Conservation (phyloP, 1,140 invertebrate species). For the Lepidurus apus region DNA sequence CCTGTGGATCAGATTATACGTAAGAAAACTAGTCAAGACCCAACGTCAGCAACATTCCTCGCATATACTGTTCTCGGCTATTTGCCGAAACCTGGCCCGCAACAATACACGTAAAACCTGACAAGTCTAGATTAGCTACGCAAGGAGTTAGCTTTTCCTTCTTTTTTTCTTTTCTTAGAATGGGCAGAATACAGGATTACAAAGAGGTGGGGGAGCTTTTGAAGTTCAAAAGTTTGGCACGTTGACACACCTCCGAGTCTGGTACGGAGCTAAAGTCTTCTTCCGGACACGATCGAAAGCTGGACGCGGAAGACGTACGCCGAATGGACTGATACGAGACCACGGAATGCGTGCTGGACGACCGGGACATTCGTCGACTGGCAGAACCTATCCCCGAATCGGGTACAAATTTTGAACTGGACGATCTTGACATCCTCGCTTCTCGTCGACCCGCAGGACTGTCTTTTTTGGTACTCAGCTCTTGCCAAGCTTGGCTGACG, state of each 20-base stretch:
- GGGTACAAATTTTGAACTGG: neutral
- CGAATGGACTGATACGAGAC: neutral
- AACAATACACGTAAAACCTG: no score
- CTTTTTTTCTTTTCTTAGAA: no score
- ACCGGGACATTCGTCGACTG: slow-evolving; percentile 9
- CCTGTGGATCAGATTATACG: slow-evolving; percentile 50
- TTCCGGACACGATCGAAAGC: neutral
- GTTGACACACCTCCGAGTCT: neutral
- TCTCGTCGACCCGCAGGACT: slow-evolving; percentile 19
- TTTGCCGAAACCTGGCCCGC: no score
- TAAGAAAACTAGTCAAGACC: neutral
- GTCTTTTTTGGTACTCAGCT: slow-evolving; percentile 42
- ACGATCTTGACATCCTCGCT: slow-evolving; percentile 23
- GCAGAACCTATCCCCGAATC: slow-evolving; percentile 20
- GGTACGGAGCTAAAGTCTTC: slow-evolving; percentile 4
- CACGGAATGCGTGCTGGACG: slow-evolving; percentile 17
- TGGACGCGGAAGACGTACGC: neutral
- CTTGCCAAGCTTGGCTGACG: slow-evolving; percentile 74
- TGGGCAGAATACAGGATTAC: no score
- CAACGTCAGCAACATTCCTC: neutral
- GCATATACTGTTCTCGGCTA: no score
- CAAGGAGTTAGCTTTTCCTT: no score
- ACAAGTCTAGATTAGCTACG: no score
- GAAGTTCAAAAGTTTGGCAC: neutral
- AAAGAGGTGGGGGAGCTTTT: no score